These are phyloP conservation scores for Drymodes brunneopygia DNA, from an alignment of 2,113 vertebrate genomes.

Conservation along the genomic window DNA sequence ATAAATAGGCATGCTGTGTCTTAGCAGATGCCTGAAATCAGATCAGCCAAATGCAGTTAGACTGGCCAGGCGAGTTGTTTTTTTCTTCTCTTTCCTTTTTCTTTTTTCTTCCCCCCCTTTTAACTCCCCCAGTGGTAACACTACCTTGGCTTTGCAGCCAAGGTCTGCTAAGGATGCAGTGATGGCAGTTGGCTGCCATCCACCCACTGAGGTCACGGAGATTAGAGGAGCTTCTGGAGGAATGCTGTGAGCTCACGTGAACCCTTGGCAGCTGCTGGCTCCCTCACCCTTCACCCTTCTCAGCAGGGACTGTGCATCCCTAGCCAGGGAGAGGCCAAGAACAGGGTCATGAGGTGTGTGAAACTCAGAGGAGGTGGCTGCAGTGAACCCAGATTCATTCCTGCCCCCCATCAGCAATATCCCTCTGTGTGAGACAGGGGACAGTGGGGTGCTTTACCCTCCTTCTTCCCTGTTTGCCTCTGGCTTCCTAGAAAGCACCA, in stretches of 20 bases:
- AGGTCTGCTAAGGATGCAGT: not conserved
- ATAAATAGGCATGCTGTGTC: conserved; percentile 54
- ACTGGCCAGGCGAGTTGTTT: not conserved
- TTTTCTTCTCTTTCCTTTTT: not conserved
- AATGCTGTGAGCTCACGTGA: not conserved
- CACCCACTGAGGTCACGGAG: not conserved
- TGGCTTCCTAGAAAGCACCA: not conserved
- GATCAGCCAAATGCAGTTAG: conserved; percentile 57
- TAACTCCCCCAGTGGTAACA: not conserved
- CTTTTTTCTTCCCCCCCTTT: not conserved
- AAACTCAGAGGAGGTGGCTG: not conserved
- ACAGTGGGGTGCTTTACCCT: not conserved
- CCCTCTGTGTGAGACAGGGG: not conserved
- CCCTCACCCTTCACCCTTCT: not conserved
- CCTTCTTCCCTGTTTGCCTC: not conserved
- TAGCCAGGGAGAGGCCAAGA: not conserved
- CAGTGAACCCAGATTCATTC: rapidly evolving
- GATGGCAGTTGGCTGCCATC: not conserved
- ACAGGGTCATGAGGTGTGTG: not conserved
- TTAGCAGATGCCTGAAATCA: conserved; percentile 60
- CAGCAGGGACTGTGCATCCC: not conserved
- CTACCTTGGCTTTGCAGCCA: not conserved
- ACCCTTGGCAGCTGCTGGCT: not conserved
- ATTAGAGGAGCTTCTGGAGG: conserved; percentile 34
- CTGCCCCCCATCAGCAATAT: not conserved